Evolutionary conservation across 2,888 invertebrate species (phyloP).

Genomic region (Acleris laterana): DNA sequence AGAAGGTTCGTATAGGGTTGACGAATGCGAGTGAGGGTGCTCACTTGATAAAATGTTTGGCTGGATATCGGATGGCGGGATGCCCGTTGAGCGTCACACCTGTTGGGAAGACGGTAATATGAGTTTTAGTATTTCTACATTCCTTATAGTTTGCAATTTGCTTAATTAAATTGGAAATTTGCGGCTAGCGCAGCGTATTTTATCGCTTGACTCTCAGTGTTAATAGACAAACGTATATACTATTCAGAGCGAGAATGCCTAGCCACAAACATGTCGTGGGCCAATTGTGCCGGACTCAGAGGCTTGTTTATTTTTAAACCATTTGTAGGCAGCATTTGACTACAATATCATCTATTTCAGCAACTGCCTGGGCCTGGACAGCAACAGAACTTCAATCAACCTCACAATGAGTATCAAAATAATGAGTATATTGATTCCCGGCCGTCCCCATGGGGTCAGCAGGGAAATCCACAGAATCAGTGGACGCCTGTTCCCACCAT

Average conservation of each 20-base stretch:
- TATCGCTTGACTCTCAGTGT: no score
- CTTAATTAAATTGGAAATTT: no score
- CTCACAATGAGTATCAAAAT: conserved; percentile 50
- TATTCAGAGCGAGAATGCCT: no score
- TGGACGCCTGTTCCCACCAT: conserved; percentile 38
- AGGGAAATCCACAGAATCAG: conserved; percentile 39
- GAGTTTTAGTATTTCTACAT: background rate
- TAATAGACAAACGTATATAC: no score
- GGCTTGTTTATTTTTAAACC: background rate
- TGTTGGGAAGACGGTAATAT: conserved; percentile 57
- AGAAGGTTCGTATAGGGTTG: conserved; percentile 69
- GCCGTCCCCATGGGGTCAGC: conserved; percentile 46
- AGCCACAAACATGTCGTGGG: no score
- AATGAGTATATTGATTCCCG: conserved; percentile 27
- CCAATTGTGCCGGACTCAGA: no score
- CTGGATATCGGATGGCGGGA: conserved; percentile 62
- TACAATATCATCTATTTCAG: background rate
- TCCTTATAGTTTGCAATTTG: no score
- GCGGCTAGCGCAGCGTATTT: no score
- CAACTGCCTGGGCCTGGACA: conserved; percentile 37
- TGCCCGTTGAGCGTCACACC: conserved; percentile 60
- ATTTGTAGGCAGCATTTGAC: background rate
- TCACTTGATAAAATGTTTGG: conserved; percentile 62
- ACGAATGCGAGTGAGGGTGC: conserved; percentile 63
- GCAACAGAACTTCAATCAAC: conserved; percentile 45